Evolutionary conservation across 2,113 vertebrate species (phyloP).

Genomic region (Stercorarius parasiticus): DNA sequence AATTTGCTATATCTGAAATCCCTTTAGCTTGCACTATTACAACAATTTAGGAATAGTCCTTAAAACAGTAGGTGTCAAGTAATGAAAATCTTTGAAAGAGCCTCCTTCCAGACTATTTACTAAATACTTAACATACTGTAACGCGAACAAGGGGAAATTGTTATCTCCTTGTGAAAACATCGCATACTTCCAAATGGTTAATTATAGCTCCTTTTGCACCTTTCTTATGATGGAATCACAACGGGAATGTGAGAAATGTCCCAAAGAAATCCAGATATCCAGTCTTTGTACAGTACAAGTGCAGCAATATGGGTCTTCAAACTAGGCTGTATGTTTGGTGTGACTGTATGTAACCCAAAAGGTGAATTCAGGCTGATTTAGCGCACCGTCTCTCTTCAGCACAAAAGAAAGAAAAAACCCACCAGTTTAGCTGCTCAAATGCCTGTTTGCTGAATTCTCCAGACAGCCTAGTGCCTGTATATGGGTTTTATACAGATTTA

Average conservation of each 20-base stretch:
- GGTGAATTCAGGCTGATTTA: not conserved
- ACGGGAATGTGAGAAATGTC: not conserved
- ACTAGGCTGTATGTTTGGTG: not conserved
- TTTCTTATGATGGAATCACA: not conserved
- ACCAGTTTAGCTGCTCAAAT: not conserved
- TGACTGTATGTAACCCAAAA: not conserved
- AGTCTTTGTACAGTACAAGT: not conserved
- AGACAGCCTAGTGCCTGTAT: not conserved
- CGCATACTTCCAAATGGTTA: not conserved
- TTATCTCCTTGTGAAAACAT: not conserved
- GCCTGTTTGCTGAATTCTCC: not conserved
- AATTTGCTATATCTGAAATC: not conserved
- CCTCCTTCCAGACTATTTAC: constrained; percentile 33
- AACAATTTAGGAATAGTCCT: not conserved
- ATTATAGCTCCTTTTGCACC: not conserved
- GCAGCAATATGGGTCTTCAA: not conserved
- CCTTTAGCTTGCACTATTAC: constrained; percentile 11
- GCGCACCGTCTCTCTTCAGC: not conserved
- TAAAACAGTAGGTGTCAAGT: not conserved
- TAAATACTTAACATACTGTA: constrained; percentile 8
- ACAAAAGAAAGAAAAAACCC: too few species aligned
- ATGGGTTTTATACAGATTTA: not conserved
- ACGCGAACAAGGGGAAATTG: not conserved
- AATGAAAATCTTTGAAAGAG: not conserved
- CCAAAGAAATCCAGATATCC: not conserved